phyloP scores from a whole-genome alignment of 2,888 invertebrate genomes.

The Anticlea derivata region DNA sequence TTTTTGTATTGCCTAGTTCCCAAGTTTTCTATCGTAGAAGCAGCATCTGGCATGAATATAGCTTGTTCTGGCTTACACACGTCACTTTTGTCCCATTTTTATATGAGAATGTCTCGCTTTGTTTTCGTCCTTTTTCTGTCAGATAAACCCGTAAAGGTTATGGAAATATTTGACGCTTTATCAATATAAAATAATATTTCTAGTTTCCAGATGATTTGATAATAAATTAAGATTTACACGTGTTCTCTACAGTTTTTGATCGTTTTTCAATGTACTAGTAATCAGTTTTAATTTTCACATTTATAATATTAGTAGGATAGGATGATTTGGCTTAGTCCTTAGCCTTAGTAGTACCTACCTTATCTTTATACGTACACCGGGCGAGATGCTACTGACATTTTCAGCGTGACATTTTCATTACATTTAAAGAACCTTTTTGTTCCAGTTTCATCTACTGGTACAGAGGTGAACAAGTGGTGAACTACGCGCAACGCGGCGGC shows the following conservation, averaged over 20 bases:
- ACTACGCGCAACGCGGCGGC: conserved; percentile 93
- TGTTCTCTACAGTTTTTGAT: too few relatives aligned
- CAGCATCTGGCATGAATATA: conserved; percentile 34
- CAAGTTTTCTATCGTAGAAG: conserved; percentile 20
- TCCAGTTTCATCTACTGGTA: conserved; percentile 91
- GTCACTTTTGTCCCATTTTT: conserved; percentile 33
- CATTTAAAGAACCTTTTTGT: conserved; percentile 11
- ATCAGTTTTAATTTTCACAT: too few relatives aligned
- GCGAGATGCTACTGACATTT: too few relatives aligned
- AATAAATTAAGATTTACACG: too few relatives aligned
- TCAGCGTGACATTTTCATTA: too few relatives aligned
- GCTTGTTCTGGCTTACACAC: conserved; percentile 29
- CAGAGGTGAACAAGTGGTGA: conserved; percentile 91
- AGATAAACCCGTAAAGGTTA: neutral
- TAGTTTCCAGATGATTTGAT: neutral
- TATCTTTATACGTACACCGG: too few relatives aligned
- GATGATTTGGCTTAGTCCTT: too few relatives aligned
- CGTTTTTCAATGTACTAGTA: too few relatives aligned
- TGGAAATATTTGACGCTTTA: neutral
- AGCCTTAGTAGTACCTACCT: too few relatives aligned
- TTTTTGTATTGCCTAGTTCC: too few relatives aligned
- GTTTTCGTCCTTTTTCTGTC: neutral
- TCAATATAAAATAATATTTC: neutral
- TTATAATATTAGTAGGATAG: too few relatives aligned
- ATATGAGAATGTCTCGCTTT: conserved; percentile 21